A percentile compares a stretch with the other conserved stretches of the same genome.
phyloP scores from a whole-genome alignment of 2,888 invertebrate genomes.

The Zonitis immaculata region DNA sequence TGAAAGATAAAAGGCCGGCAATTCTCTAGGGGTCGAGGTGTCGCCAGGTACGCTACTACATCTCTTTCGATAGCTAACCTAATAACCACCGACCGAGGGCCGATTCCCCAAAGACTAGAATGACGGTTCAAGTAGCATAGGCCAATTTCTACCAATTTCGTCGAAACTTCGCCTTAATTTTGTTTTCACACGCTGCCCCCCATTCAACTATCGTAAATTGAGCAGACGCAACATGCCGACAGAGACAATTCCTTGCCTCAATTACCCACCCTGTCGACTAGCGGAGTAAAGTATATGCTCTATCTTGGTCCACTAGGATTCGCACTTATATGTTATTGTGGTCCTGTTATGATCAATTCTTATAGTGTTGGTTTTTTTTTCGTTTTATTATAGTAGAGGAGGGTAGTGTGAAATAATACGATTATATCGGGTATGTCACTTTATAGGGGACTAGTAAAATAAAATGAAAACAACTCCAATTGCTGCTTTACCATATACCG shows the following conservation, averaged over 20 bases:
- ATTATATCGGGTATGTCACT: slow-evolving; percentile 44
- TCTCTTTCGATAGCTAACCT: slow-evolving; percentile 44
- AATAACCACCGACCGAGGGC: slow-evolving; percentile 48
- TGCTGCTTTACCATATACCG: slow-evolving; percentile 34
- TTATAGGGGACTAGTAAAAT: slow-evolving; percentile 45
- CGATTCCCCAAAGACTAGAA: slow-evolving; percentile 43
- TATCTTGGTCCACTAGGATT: slow-evolving; percentile 12
- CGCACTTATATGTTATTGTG: slow-evolving; percentile 26
- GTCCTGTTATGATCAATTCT: slow-evolving; percentile 35
- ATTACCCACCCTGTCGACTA: slow-evolving; percentile 37
- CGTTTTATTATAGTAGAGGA: slow-evolving; percentile 39
- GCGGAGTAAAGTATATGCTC: slow-evolving; percentile 22
- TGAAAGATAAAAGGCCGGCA: slow-evolving; percentile 38
- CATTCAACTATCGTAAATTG: slow-evolving; percentile 42
- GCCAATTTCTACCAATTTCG: slow-evolving; percentile 61
- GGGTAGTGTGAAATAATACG: slow-evolving; percentile 43
- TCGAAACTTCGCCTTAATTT: slow-evolving; percentile 43
- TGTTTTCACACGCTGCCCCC: slow-evolving; percentile 50
- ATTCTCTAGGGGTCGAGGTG: slow-evolving; percentile 33
- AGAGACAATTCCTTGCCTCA: slow-evolving; percentile 43
- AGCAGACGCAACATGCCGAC: slow-evolving; percentile 41
- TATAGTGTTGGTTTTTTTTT: slow-evolving; percentile 36
- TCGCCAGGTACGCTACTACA: slow-evolving; percentile 27
- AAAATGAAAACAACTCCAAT: slow-evolving; percentile 48
- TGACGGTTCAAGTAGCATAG: slow-evolving; percentile 44